Evolutionary conservation across 2,888 invertebrate genomes (phyloP).

Genomic region (Ophion costatus): DNA sequence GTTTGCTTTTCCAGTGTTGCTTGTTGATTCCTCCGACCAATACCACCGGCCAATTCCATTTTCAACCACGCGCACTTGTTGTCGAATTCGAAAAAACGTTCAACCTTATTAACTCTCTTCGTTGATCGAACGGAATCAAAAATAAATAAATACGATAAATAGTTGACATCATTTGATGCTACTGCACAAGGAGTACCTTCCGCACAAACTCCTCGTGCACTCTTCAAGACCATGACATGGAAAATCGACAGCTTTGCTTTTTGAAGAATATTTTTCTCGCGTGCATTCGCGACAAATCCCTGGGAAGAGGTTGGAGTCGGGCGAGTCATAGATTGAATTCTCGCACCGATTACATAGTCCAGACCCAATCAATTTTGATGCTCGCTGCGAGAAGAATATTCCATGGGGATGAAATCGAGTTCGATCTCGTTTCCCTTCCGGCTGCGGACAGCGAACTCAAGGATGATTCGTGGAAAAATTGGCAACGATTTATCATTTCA

Average conservation of each 20-base stretch:
- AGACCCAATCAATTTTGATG: background rate
- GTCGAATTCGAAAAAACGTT: no score
- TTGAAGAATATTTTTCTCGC: background rate
- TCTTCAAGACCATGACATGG: background rate
- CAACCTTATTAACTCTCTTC: no score
- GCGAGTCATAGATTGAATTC: background rate
- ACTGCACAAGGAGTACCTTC: background rate
- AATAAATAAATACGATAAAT: background rate
- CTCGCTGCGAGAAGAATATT: constrained; percentile 2
- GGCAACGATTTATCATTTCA: constrained; percentile 57
- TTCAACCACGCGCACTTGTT: no score
- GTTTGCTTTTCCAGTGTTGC: no score
- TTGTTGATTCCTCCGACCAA: no score
- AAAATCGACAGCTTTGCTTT: background rate
- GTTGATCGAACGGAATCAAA: no score
- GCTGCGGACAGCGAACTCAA: constrained; percentile 15
- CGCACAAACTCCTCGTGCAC: background rate
- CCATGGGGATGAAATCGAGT: constrained; percentile 10
- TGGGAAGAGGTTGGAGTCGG: background rate
- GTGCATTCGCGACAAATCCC: background rate
- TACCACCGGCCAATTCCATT: no score
- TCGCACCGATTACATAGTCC: constrained; percentile 22
- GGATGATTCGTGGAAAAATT: constrained; percentile 56
- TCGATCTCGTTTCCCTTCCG: constrained; percentile 19
- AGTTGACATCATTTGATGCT: background rate